phyloP scores from a whole-genome alignment of 1,140 invertebrate genomes.

The Drosophila littoralis region DNA sequence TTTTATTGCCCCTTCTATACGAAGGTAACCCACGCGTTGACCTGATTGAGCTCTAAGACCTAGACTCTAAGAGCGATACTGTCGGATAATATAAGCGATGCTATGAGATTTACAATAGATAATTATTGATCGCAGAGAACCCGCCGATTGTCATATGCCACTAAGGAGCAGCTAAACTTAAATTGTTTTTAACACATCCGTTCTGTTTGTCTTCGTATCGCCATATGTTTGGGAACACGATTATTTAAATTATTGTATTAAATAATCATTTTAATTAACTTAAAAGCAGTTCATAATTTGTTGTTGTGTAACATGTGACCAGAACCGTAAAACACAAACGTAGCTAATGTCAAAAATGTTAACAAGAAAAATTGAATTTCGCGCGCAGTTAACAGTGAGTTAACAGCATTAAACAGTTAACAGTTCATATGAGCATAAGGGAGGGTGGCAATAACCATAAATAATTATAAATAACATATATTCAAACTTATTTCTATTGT shows the following conservation, averaged over 20 bases:
- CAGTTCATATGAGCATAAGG: conserved; percentile 3
- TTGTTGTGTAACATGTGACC: neutral
- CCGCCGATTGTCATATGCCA: neutral
- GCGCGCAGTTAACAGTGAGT: neutral
- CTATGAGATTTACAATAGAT: neutral
- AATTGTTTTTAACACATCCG: neutral
- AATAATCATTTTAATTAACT: no score
- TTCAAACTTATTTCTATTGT: no score
- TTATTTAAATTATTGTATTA: neutral
- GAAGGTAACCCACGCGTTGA: no score
- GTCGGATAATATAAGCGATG: neutral
- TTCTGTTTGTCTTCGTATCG: neutral
- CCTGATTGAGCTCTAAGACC: no score
- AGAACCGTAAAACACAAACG: neutral
- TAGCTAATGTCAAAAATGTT: neutral
- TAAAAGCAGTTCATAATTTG: neutral
- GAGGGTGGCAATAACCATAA: neutral
- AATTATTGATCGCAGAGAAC: neutral
- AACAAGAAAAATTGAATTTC: neutral
- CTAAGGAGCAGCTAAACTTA: neutral
- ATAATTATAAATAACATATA: no score
- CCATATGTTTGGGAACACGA: neutral
- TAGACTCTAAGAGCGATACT: neutral
- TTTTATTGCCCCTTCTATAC: neutral
- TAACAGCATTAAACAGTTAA: conserved; percentile 13